Evolutionary conservation across 2,113 vertebrate genomes (phyloP).

Genomic region (Mohoua ochrocephala): DNA sequence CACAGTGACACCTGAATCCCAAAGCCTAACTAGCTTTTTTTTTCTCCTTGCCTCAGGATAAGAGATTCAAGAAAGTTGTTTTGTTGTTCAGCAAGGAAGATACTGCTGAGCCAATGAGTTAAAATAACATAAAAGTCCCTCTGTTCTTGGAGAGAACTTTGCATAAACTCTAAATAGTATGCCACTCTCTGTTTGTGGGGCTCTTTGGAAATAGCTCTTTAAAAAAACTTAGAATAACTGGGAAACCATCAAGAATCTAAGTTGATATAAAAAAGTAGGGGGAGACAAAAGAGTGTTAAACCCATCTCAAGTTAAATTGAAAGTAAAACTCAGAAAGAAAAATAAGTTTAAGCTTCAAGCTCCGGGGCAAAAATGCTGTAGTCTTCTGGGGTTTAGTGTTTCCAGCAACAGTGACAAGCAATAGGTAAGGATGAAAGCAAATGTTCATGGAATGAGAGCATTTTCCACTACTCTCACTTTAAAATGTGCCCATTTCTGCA

Average conservation of each 20-base stretch:
- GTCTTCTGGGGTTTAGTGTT: not conserved
- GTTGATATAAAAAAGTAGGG: not conserved
- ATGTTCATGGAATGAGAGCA: not conserved
- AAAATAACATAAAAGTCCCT: not conserved
- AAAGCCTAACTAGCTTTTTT: conserved; percentile 35
- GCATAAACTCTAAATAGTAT: not conserved
- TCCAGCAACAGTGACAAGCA: not conserved
- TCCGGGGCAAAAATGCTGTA: not conserved
- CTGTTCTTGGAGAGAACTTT: conserved; percentile 9
- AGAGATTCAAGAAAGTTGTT: conserved; percentile 56
- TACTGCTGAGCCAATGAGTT: not conserved
- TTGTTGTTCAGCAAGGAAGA: conserved; percentile 45
- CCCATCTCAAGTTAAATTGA: not conserved
- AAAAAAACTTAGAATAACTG: not conserved
- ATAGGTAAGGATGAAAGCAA: not conserved
- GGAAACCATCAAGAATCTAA: not conserved
- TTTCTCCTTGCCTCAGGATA: conserved; percentile 64
- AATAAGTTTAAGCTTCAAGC: not conserved
- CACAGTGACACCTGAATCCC: conserved; percentile 69
- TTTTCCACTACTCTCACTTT: not conserved
- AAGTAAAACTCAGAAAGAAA: not conserved
- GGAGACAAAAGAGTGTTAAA: not conserved
- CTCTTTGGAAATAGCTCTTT: not conserved
- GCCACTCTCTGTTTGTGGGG: not conserved
- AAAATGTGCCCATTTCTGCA: not conserved